These are phyloP conservation scores for Atherinomorus stipes DNA, from an alignment of 2,113 vertebrate genomes.

Conservation along the genomic window DNA sequence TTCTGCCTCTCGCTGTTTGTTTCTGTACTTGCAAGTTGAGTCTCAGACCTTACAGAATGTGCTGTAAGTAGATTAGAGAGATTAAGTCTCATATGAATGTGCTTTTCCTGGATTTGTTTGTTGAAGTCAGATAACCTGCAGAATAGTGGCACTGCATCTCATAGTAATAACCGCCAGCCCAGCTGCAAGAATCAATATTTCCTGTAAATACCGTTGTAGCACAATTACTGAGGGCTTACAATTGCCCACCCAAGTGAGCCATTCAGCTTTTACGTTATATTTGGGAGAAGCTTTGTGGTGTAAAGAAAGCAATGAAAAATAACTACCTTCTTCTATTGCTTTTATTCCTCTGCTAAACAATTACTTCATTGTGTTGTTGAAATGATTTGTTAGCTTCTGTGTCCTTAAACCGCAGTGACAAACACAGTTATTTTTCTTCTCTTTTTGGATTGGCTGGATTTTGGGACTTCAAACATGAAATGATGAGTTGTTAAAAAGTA, in stretches of 20 bases:
- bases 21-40: slow-evolving; percentile 22
- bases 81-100: slow-evolving; percentile 72
- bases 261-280: slow-evolving; percentile 40
- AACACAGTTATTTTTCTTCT: neutral
- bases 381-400: slow-evolving; percentile 20
- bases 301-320: slow-evolving; percentile 42
- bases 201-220: slow-evolving; percentile 19
- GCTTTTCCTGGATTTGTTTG: slow-evolving; percentile 81
- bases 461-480: slow-evolving; percentile 1
- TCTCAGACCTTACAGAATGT: slow-evolving; percentile 52
- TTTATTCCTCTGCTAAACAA: slow-evolving; percentile 65
- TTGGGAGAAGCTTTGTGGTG: slow-evolving; percentile 42
- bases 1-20: slow-evolving; percentile 26
- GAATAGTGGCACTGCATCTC: slow-evolving; percentile 10
- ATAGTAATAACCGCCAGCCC: slow-evolving; percentile 30
- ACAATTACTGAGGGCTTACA: slow-evolving; percentile 25
- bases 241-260: slow-evolving; percentile 10
- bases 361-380: slow-evolving; percentile 55
- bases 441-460: neutral
- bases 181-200: slow-evolving; percentile 46
- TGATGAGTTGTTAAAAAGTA: neutral
- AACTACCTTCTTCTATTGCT: slow-evolving; percentile 19
- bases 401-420: slow-evolving; percentile 27
- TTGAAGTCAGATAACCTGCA: slow-evolving; percentile 74
- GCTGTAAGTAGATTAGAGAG: slow-evolving; percentile 69